These are phyloP conservation scores for Tupaia tana DNA, from an alignment of 2,113 vertebrate species.

Conservation along the genomic window DNA sequence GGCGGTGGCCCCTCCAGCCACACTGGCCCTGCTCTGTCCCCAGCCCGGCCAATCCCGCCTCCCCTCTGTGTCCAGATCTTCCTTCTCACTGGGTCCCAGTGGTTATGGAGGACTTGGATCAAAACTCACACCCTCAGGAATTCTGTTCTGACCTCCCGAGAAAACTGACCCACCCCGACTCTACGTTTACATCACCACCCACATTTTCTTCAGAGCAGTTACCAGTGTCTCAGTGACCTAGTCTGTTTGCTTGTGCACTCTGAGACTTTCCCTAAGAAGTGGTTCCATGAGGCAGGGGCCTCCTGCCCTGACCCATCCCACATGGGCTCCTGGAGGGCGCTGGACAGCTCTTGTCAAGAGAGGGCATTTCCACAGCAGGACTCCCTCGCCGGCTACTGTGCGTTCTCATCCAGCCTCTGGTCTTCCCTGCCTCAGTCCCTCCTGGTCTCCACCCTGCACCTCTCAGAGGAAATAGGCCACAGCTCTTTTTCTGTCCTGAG, in stretches of 20 bases:
- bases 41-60: background rate
- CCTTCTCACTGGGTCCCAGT: rapidly evolving
- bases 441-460: no score
- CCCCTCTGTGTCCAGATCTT: background rate
- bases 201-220: background rate
- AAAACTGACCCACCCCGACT: rapidly evolving
- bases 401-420: background rate
- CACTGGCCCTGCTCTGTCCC: background rate
- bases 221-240: no score
- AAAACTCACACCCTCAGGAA: background rate
- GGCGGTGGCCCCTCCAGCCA: no score
- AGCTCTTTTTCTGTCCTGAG: background rate
- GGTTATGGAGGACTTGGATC: background rate
- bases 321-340: no score
- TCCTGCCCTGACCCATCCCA: rapidly evolving
- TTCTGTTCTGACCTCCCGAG: background rate
- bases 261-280: background rate
- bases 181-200: rapidly evolving
- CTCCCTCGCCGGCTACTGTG: background rate
- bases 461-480: background rate
- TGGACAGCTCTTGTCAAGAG: background rate
- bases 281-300: rapidly evolving
- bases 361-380: background rate
- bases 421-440: no score
- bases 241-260: background rate